These are phyloP conservation scores for Mormoops blainvillei DNA, from an alignment of 2,113 vertebrate species.

Conservation along the genomic window DNA sequence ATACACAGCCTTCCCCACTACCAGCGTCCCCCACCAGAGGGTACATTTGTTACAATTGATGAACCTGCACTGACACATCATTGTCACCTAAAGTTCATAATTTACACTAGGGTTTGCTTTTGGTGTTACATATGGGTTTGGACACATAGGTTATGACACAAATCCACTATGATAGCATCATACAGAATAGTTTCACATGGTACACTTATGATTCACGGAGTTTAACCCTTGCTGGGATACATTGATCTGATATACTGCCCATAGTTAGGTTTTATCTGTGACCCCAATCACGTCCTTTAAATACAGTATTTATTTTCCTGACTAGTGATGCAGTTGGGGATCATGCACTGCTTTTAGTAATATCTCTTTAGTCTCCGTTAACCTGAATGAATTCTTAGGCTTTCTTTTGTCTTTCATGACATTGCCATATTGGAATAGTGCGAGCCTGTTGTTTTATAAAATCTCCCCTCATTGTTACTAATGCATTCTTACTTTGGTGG, in stretches of 20 bases:
- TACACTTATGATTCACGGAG: neutral
- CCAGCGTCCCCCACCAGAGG: neutral
- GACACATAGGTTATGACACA: neutral
- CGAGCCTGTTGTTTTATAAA: neutral
- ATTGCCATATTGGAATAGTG: neutral
- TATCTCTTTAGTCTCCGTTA: neutral
- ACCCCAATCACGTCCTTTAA: neutral
- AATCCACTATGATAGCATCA: neutral
- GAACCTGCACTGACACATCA: neutral
- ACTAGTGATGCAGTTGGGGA: too few species aligned
- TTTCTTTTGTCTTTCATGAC: neutral
- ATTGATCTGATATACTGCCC: neutral
- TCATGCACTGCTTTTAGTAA: neutral
- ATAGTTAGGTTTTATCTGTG: neutral
- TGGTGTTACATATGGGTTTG: neutral
- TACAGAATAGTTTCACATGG: neutral
- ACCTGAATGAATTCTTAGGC: neutral
- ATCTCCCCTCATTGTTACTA: neutral
- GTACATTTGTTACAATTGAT: accelerated
- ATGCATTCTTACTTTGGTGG: neutral
- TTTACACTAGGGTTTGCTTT: neutral
- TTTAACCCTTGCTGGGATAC: neutral
- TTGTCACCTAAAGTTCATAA: neutral
- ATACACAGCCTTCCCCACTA: accelerated
- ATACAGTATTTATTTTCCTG: too few species aligned